A percentile compares a stretch with the other conserved stretches of the same genome.
Evolutionary conservation across 2,797 vertebrate genomes (phyloP).

Genomic region (Acanthurus tractus): DNA sequence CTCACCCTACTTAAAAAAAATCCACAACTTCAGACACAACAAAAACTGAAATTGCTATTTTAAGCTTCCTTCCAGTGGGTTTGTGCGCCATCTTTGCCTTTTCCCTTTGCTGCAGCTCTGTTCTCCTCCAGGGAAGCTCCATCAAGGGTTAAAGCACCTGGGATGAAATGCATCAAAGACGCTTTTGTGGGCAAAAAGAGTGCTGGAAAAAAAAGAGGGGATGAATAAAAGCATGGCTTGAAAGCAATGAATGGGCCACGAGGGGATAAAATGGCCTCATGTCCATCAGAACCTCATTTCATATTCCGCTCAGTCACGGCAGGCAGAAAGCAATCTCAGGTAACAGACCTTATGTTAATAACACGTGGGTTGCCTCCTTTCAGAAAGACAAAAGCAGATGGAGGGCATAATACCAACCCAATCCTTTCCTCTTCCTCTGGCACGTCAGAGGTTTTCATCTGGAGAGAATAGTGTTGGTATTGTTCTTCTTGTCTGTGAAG

Average conservation of each 20-base stretch:
- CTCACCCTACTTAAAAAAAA: constrained; percentile 1
- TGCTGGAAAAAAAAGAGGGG: constrained; percentile 44
- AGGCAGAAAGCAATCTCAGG: constrained; percentile 85
- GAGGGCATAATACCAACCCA: constrained; percentile 48
- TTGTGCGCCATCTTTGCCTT: constrained; percentile 22
- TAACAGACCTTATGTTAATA: constrained; percentile 84
- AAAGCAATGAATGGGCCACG: constrained; percentile 77
- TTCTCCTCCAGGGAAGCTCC: constrained; percentile 52
- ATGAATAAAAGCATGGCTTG: constrained; percentile 70
- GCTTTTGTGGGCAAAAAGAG: constrained; percentile 74
- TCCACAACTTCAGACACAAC: constrained; percentile 19
- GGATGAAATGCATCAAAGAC: constrained; percentile 80
- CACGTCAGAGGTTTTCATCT: constrained; percentile 52
- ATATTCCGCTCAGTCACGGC: constrained; percentile 81
- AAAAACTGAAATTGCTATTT: constrained; percentile 26
- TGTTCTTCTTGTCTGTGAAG: constrained; percentile 61
- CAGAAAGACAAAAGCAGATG: constrained; percentile 72
- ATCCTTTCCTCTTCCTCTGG: constrained; percentile 45
- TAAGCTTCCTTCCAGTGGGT: constrained; percentile 11
- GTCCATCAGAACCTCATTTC: constrained; percentile 78
- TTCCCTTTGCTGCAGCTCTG: constrained; percentile 40
- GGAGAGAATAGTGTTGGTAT: constrained; percentile 51
- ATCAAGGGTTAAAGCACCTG: constrained; percentile 71
- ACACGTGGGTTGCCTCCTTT: constrained; percentile 73
- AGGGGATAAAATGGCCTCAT: constrained; percentile 68